A percentile compares a stretch with the other conserved stretches of the same genome.
Evolutionary conservation across 2,888 invertebrate genomes (phyloP).

Genomic region (Lasioglossum malachurum): DNA sequence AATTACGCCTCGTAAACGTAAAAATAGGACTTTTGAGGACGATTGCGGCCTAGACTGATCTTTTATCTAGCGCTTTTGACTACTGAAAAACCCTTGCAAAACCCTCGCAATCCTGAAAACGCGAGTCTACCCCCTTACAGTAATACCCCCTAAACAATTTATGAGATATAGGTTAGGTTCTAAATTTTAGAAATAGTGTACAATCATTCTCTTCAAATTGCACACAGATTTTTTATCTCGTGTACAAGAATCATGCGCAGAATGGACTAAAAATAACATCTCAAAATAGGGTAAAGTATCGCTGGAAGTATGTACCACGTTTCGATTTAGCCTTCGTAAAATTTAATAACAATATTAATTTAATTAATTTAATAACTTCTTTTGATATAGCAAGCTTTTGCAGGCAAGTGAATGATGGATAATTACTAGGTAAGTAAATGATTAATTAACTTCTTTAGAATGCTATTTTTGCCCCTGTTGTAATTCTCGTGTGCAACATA

Average conservation of each 20-base stretch:
- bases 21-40: too few species aligned
- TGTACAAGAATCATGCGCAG: too few species aligned
- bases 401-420: not conserved
- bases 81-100: too few species aligned
- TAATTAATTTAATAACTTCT: not conserved
- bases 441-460: not conserved
- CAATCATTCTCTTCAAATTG: too few species aligned
- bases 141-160: not conserved
- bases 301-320: not conserved
- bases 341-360: not conserved
- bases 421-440: not conserved
- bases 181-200: too few species aligned
- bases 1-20: too few species aligned
- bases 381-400: not conserved
- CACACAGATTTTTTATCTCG: too few species aligned
- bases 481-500: not conserved
- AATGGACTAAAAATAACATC: too few species aligned
- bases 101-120: too few species aligned
- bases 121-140: too few species aligned
- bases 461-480: not conserved
- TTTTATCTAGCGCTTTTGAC: too few species aligned
- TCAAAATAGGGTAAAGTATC: not conserved
- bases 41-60: too few species aligned
- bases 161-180: not conserved
- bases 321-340: not conserved